These are phyloP conservation scores for Acanthisitta chloris DNA, from an alignment of 2,113 vertebrate genomes.

Conservation along the genomic window DNA sequence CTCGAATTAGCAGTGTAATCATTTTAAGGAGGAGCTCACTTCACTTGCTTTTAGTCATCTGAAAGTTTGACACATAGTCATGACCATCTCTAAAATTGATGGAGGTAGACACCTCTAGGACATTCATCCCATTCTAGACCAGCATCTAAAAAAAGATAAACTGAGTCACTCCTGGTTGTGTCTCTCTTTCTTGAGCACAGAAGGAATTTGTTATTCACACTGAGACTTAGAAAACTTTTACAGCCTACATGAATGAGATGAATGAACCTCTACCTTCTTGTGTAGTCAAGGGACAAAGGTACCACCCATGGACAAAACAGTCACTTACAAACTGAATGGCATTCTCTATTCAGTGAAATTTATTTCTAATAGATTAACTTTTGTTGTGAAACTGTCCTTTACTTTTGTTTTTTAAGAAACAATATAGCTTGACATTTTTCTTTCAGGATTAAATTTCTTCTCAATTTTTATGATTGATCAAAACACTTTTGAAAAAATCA, in stretches of 20 bases:
- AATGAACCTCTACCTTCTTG: neutral
- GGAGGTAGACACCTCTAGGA: neutral
- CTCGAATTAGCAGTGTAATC: neutral
- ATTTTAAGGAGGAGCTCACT: neutral
- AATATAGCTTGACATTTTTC: neutral
- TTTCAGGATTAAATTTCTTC: neutral
- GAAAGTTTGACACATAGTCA: neutral
- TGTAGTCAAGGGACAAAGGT: neutral
- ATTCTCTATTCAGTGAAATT: neutral
- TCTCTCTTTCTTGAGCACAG: neutral
- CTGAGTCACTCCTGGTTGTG: neutral
- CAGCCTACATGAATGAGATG: neutral
- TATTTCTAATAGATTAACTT: neutral
- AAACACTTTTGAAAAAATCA: neutral
- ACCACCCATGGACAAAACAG: neutral
- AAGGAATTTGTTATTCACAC: neutral
- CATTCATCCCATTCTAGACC: neutral
- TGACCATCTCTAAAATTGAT: neutral
- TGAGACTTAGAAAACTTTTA: neutral
- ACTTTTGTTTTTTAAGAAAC: neutral
- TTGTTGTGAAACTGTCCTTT: neutral
- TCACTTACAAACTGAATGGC: neutral
- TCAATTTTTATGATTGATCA: neutral
- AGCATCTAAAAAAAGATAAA: neutral
- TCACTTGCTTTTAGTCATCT: neutral